These are phyloP conservation scores for Tricholauxania praeusta DNA, from an alignment of 2,888 invertebrate genomes.

Conservation along the genomic window DNA sequence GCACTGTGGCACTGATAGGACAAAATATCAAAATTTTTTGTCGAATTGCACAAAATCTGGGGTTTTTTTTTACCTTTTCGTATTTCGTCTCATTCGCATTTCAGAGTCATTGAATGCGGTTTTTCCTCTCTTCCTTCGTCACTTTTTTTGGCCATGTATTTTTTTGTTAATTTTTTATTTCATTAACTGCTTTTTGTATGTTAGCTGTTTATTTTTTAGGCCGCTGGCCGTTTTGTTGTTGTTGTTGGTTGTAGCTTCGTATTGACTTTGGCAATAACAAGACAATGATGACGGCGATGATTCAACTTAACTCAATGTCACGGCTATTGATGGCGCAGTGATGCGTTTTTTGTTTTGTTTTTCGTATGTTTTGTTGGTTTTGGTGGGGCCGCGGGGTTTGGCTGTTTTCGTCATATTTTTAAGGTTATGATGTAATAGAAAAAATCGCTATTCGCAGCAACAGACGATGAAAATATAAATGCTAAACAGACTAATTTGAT, in stretches of 20 bases:
- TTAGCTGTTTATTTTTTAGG: conserved; percentile 50
- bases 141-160: no score
- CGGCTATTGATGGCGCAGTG: conserved; percentile 38
- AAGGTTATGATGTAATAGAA: conserved; percentile 22
- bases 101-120: conserved; percentile 56
- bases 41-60: conserved; percentile 35
- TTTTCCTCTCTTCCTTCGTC: conserved; percentile 24
- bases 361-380: conserved; percentile 17
- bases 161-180: neutral
- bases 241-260: conserved; percentile 8
- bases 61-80: conserved; percentile 18
- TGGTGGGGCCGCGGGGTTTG: conserved; percentile 13
- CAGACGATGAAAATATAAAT: neutral
- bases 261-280: conserved; percentile 30
- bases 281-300: conserved; percentile 16
- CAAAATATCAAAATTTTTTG: conserved; percentile 19
- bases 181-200: conserved; percentile 33
- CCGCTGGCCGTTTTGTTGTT: conserved; percentile 48
- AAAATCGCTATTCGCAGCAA: neutral
- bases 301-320: conserved; percentile 56
- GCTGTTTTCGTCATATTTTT: no score
- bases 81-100: neutral
- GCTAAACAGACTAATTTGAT: neutral
- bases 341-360: conserved; percentile 22
- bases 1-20: neutral